These are phyloP conservation scores for Tonatia bakeri DNA, from an alignment of 2,113 vertebrate species.

Conservation along the genomic window DNA sequence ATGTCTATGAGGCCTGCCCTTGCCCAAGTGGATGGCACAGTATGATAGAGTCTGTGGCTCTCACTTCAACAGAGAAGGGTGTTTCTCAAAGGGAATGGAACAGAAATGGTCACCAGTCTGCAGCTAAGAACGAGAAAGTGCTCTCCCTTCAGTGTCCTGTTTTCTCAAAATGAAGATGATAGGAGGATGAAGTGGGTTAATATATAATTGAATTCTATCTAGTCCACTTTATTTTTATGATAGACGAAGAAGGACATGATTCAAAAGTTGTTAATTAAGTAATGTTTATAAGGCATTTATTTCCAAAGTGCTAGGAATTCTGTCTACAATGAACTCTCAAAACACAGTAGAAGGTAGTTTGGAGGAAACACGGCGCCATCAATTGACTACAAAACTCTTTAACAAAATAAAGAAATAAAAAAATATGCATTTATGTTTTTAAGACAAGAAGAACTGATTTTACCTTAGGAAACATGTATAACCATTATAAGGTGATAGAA, in stretches of 20 bases:
- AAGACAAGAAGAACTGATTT: background rate
- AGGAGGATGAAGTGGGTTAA: background rate
- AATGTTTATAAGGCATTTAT: conserved; percentile 70
- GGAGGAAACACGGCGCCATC: conserved; percentile 14
- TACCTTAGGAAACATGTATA: background rate
- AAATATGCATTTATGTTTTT: background rate
- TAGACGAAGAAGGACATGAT: conserved; percentile 73
- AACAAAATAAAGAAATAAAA: background rate
- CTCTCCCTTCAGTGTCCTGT: fast-evolving
- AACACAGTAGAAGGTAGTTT: conserved; percentile 4
- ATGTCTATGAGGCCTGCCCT: background rate
- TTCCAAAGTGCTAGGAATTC: conserved; percentile 61
- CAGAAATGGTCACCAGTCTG: too few species aligned
- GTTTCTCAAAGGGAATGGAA: background rate
- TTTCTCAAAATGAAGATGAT: background rate
- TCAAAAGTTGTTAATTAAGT: conserved; percentile 73
- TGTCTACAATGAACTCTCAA: conserved; percentile 47
- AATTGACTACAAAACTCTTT: conserved; percentile 32
- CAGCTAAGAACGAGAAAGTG: background rate
- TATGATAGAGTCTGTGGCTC: fast-evolving
- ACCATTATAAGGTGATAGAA: background rate
- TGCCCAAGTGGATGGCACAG: fast-evolving
- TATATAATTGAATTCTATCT: conserved; percentile 64
- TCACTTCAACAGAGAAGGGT: fast-evolving
- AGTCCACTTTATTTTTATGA: conserved; percentile 73